Percentiles rank a stretch among this genome's conserved stretches.
Evolutionary conservation across 2,113 vertebrate species (phyloP).

Genomic region (Stomatorhinus ivindoensis): DNA sequence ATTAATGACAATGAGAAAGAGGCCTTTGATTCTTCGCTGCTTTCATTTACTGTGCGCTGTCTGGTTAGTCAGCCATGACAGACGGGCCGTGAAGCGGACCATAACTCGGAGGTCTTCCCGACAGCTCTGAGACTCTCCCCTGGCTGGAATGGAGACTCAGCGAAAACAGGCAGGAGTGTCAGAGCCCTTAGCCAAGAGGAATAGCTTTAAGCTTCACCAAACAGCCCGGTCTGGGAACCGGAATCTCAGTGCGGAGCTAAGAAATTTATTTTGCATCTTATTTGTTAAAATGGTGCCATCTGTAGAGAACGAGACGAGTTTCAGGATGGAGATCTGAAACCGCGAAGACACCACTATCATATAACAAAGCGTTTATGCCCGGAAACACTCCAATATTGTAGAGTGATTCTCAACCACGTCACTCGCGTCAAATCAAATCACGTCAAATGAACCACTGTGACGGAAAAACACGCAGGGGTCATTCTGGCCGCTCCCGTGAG

Average conservation of each 20-base stretch:
- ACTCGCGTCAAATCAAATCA: neutral
- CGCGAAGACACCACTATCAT: neutral
- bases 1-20: slow-evolving; percentile 41
- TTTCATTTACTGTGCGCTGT: slow-evolving; percentile 39
- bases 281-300: neutral
- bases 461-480: neutral
- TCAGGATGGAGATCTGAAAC: neutral
- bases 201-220: slow-evolving; percentile 4
- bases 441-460: neutral
- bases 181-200: neutral
- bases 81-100: slow-evolving; percentile 40
- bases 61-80: slow-evolving; percentile 31
- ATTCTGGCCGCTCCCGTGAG: neutral
- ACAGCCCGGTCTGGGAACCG: neutral
- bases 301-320: neutral
- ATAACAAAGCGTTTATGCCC: neutral
- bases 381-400: neutral
- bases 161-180: neutral
- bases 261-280: slow-evolving; percentile 12
- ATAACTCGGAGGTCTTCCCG: slow-evolving; percentile 42
- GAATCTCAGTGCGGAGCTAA: neutral
- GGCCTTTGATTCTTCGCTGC: slow-evolving; percentile 40
- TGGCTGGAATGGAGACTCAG: slow-evolving; percentile 45
- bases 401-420: neutral
- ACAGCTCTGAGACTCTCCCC: slow-evolving; percentile 43